phyloP scores from a whole-genome alignment of 2,888 invertebrate species.

The Nymphalis c-album region DNA sequence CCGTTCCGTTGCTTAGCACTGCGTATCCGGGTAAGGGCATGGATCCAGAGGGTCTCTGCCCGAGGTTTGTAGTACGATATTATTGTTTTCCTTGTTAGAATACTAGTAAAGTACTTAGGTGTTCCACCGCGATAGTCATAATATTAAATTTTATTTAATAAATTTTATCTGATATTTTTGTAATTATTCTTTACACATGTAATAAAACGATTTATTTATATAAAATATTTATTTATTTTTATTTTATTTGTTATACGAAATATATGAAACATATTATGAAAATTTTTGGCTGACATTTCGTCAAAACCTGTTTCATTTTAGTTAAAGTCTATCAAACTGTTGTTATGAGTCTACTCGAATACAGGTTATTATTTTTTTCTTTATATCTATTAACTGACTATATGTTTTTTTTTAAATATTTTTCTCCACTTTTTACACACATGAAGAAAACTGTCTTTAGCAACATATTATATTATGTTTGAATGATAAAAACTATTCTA shows the following conservation, averaged over 20 bases:
- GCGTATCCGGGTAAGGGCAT: neutral
- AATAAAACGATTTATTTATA: no score
- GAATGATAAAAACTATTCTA: neutral
- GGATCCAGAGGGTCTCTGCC: slow-evolving; percentile 4
- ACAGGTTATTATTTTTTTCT: no score
- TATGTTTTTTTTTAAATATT: neutral
- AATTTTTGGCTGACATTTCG: no score
- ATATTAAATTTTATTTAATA: neutral
- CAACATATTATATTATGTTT: neutral
- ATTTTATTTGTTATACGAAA: no score
- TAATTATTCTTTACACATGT: no score
- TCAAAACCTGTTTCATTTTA: no score
- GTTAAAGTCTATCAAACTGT: neutral
- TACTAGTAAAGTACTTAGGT: neutral
- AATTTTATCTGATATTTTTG: no score
- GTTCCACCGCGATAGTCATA: neutral
- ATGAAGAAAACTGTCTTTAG: neutral
- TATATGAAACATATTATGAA: no score
- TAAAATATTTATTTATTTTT: no score
- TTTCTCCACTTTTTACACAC: no score
- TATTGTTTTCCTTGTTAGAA: slow-evolving; percentile 24
- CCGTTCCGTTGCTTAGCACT: slow-evolving; percentile 2
- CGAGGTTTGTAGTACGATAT: slow-evolving; percentile 15
- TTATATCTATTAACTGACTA: no score
- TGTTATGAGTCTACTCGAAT: no score